A percentile compares a stretch with the other conserved stretches of the same genome.
Evolutionary conservation across 1,140 invertebrate species (phyloP).

Genomic region (Drosophila athabasca): DNA sequence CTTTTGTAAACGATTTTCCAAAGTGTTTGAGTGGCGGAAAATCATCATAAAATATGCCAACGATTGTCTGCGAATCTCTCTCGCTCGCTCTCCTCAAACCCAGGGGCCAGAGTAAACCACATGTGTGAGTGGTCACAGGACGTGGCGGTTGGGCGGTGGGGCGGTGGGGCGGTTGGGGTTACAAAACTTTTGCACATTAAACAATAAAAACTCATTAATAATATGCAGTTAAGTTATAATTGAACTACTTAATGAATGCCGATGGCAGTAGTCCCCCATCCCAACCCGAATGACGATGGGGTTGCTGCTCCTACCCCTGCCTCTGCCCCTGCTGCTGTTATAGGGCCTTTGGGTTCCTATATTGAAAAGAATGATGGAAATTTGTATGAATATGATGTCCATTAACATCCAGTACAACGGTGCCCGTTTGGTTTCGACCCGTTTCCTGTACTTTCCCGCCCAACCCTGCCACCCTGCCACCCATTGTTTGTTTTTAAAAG

Average conservation of each 20-base stretch:
- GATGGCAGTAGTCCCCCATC: conserved; percentile 36
- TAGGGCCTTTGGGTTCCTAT: too few species aligned
- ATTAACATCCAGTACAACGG: conserved; percentile 21
- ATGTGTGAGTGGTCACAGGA: neutral
- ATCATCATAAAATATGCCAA: conserved; percentile 65
- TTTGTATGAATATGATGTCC: conserved; percentile 44
- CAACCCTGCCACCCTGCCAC: neutral
- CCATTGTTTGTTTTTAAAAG: conserved; percentile 42
- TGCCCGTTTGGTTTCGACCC: neutral
- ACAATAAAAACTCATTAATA: conserved; percentile 82
- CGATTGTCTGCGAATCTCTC: conserved; percentile 8
- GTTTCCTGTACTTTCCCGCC: conserved; percentile 6
- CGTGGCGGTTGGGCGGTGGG: too few species aligned
- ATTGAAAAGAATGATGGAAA: conserved; percentile 46
- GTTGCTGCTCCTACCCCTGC: too few species aligned
- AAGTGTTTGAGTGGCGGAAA: conserved; percentile 39
- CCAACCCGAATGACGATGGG: neutral
- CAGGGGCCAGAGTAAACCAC: neutral
- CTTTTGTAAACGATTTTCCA: conserved; percentile 30
- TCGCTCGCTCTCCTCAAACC: neutral
- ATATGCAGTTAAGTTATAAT: conserved; percentile 81
- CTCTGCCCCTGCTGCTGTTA: too few species aligned
- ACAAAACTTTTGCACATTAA: conserved; percentile 62
- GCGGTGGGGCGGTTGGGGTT: too few species aligned
- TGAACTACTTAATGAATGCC: conserved; percentile 76